Evolutionary conservation across 2,113 vertebrate species (phyloP).

Genomic region (Silurus meridionalis): DNA sequence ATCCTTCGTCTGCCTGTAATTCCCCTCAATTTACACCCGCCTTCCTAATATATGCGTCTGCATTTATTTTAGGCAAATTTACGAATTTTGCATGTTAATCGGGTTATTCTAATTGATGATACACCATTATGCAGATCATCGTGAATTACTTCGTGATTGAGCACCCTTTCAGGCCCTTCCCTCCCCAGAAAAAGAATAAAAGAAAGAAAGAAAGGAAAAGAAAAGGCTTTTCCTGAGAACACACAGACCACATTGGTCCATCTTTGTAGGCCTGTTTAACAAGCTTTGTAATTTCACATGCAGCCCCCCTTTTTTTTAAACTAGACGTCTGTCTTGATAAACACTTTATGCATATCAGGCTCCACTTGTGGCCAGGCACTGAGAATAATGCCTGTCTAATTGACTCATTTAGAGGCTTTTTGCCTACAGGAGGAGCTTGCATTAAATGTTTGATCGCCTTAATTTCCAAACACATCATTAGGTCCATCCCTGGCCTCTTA

Average conservation of each 20-base stretch:
- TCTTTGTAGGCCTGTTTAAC: constrained; percentile 55
- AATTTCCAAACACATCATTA: constrained; percentile 99
- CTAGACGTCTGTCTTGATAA: constrained; percentile 89
- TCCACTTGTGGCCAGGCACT: constrained; percentile 87
- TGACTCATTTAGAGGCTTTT: constrained; percentile 99
- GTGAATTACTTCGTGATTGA: constrained; percentile 70
- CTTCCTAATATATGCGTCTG: constrained; percentile 80
- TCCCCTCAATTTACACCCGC: constrained; percentile 62
- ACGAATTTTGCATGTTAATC: constrained; percentile 83
- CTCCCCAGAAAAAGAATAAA: neutral
- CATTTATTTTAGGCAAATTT: constrained; percentile 79
- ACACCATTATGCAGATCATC: constrained; percentile 70
- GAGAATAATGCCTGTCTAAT: constrained; percentile 99
- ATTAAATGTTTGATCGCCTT: constrained; percentile 99
- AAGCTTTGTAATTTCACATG: constrained; percentile 76
- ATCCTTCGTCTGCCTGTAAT: constrained; percentile 52
- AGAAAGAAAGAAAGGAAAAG: neutral
- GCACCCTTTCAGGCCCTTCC: constrained; percentile 48
- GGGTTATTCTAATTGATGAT: constrained; percentile 84
- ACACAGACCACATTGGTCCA: constrained; percentile 44
- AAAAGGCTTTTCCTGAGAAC: constrained; percentile 1
- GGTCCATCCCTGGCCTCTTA: constrained; percentile 96
- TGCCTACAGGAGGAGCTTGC: constrained; percentile 94
- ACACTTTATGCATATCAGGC: constrained; percentile 87
- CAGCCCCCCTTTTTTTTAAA: constrained; percentile 74